Evolutionary conservation across 1,140 invertebrate genomes (phyloP).

Genomic region (Orius insidiosus): DNA sequence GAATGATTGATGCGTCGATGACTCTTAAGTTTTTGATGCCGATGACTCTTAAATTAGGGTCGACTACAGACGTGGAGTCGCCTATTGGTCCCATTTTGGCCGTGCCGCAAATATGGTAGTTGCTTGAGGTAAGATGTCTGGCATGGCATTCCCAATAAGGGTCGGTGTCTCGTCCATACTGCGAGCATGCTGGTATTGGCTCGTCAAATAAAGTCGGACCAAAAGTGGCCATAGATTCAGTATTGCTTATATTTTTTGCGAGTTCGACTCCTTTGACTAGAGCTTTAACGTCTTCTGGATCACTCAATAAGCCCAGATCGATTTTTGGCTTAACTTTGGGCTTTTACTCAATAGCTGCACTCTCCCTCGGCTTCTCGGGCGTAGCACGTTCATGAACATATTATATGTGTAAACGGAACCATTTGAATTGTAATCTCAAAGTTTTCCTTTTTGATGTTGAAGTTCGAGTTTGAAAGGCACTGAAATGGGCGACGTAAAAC

Average conservation of each 20-base stretch:
- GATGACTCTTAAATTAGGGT: slow-evolving; percentile 46
- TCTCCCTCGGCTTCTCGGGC: slow-evolving; percentile 54
- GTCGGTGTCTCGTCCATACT: slow-evolving; percentile 41
- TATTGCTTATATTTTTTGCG: slow-evolving; percentile 36
- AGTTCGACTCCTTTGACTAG: slow-evolving; percentile 41
- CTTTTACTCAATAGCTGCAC: slow-evolving; percentile 47
- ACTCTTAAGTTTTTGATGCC: slow-evolving; percentile 52
- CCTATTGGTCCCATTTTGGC: slow-evolving; percentile 63
- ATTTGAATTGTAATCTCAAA: slow-evolving; percentile 31
- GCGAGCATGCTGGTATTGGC: slow-evolving; percentile 43
- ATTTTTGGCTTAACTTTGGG: slow-evolving; percentile 63
- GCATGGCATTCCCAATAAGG: slow-evolving; percentile 57
- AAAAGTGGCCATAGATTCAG: slow-evolving; percentile 36
- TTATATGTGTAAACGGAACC: slow-evolving; percentile 37
- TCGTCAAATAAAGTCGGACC: slow-evolving; percentile 36
- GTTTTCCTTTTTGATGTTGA: slow-evolving; percentile 38
- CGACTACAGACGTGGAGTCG: slow-evolving; percentile 51
- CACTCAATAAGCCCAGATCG: slow-evolving; percentile 58
- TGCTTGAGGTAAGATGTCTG: slow-evolving; percentile 45
- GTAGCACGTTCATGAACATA: slow-evolving; percentile 48
- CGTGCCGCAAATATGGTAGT: slow-evolving; percentile 64
- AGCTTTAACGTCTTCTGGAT: slow-evolving; percentile 41
- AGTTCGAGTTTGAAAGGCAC: slow-evolving; percentile 33
- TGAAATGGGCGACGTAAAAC: slow-evolving; percentile 33
- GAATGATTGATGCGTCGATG: slow-evolving; percentile 56